Base-by-base conservation (phyloP, 1,140 invertebrate species). In the Drosophila pallidifrons region DNA sequence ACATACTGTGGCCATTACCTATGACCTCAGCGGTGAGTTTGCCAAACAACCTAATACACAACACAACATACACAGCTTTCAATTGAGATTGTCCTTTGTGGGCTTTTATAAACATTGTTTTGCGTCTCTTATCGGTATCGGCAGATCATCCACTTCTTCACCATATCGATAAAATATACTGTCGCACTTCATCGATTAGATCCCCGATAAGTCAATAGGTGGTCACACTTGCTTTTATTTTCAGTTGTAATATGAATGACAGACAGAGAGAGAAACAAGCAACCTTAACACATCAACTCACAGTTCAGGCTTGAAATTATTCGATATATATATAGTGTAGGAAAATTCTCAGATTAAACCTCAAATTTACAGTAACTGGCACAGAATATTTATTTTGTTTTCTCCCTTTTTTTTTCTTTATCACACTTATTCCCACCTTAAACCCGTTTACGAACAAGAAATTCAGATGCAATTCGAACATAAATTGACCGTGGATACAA, bases 21-120 rank as follows among this genome's bases (percentile, higher is more conserved):
- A 79, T 79, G 77, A 79, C 77, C 77, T 76, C 77, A 79, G 77
- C 77, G 77, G 77, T 79, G 67, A 79, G 77, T 79, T 58, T 13
- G 41, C n/a, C 41, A 25, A 25, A 25, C 20, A 25, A 25, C 20
- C 0, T 25, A 25, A 38, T 1, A 41, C 20, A 8, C 13, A 2
- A 55, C 25, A 47, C 11, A 58, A 52, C 49, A 49, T 51, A 20
- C 32, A 60, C 32, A 63, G 43, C 51, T 10, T 32, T 15, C 5
- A 30, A 35, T 54, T 0, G 6, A 8, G 7, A 2, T 38, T 38
- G 3, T 51, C 20, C 8, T 3, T 20, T 51, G 2, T 3, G 2
- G 2, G 20, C 20, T 25, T 25, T 25, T 25, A 25, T 25, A 25
- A 25, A 25, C 20, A 25, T 25, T 25, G 20, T 25, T 16, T 16